Conservation (phyloP, 2,113 vertebrate genomes). For the Centropus bengalensis region DNA sequence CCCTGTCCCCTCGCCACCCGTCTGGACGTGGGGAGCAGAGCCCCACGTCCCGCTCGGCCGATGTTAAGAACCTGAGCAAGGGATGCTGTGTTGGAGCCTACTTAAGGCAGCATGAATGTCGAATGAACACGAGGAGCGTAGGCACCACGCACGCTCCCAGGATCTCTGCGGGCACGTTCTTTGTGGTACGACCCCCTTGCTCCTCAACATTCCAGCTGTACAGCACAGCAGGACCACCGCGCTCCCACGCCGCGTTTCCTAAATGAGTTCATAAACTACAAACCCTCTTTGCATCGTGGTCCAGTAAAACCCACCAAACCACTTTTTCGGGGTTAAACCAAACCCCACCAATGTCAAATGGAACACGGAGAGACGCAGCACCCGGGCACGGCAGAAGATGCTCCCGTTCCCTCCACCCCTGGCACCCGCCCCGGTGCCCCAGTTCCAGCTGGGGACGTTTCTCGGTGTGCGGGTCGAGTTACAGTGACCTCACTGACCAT, state of each 20-base stretch:
- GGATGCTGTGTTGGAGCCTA: neutral
- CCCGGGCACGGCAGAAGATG: accelerated
- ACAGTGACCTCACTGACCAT: accelerated
- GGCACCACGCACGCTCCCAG: neutral
- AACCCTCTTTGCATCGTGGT: neutral
- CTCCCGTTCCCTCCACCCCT: accelerated
- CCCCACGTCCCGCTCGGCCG: accelerated
- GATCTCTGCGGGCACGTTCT: accelerated
- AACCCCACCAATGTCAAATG: neutral
- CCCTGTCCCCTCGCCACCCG: neutral
- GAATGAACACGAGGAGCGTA: accelerated
- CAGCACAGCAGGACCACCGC: neutral
- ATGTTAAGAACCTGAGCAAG: accelerated
- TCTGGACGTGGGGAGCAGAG: neutral
- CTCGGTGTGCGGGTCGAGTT: accelerated
- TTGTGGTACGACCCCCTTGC: accelerated
- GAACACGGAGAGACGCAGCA: accelerated
- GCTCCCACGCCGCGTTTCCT: accelerated
- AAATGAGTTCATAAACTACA: neutral
- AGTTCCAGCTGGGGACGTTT: accelerated
- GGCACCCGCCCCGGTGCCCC: accelerated
- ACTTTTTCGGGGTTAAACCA: neutral
- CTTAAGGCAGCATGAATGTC: neutral
- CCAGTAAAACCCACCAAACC: neutral
- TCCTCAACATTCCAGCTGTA: neutral